Conservation (phyloP, 92 coral and sea anemone species). For the Zoanthus solanderi region DNA sequence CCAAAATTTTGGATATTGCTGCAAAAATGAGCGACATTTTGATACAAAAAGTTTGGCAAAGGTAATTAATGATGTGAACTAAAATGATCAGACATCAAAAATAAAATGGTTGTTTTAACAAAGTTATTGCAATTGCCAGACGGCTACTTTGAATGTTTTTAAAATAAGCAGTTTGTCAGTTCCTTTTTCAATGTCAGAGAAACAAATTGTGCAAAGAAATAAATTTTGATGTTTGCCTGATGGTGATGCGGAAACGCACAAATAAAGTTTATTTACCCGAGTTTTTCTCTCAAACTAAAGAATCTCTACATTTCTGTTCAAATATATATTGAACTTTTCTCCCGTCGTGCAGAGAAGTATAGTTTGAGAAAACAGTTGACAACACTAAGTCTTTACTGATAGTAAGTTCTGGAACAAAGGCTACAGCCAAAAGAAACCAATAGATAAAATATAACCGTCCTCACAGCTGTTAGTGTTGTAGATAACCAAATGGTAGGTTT, state of each 20-base stretch:
- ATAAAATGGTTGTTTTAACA: not conserved
- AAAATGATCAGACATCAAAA: constrained; percentile 6
- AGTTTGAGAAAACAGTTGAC: not conserved
- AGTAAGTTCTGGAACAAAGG: not conserved
- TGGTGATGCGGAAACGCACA: too few relatives aligned
- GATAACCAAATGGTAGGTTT: not conserved
- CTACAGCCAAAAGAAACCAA: not conserved
- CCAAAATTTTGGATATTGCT: not conserved
- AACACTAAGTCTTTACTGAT: not conserved
- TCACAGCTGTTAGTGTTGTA: not conserved
- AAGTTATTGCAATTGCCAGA: not conserved
- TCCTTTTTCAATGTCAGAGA: not conserved
- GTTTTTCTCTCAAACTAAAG: too few relatives aligned
- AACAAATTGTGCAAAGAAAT: not conserved
- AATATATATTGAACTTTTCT: too few relatives aligned
- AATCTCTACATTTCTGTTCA: too few relatives aligned
- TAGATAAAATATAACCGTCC: not conserved
- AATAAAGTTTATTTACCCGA: too few relatives aligned
- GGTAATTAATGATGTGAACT: not conserved
- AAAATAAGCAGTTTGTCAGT: not conserved
- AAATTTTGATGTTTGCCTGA: not conserved
- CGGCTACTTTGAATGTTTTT: not conserved
- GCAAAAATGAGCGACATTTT: not conserved
- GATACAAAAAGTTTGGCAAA: not conserved
- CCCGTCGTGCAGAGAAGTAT: not conserved